Conservation (phyloP, 2,888 invertebrate genomes). For the Drosophila ustulata region DNA sequence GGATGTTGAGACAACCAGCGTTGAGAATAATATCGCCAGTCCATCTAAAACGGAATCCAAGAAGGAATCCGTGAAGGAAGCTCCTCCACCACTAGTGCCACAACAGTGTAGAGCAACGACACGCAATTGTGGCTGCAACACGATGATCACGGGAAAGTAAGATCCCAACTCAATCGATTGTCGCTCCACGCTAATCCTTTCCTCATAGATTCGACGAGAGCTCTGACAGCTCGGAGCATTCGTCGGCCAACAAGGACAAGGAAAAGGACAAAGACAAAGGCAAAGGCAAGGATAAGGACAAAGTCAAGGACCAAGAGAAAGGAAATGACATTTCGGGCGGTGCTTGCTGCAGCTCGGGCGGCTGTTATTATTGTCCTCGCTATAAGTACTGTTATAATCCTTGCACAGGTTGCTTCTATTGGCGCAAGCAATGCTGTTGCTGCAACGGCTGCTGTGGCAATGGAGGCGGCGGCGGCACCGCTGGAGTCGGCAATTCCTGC, state of each 20-base stretch:
- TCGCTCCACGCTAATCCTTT: neutral
- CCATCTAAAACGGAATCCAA: neutral
- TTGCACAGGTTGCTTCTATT: conserved; percentile 53
- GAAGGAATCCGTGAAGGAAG: neutral
- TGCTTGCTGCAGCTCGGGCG: conserved; percentile 7
- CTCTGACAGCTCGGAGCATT: neutral
- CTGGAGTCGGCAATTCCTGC: conserved; percentile 10
- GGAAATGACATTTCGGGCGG: neutral
- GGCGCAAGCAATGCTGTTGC: conserved; percentile 24
- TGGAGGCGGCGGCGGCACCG: neutral
- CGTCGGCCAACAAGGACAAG: neutral
- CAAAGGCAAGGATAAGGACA: neutral
- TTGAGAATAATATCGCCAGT: neutral
- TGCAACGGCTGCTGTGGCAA: conserved; percentile 14
- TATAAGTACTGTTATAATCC: conserved; percentile 54
- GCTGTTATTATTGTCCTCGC: conserved; percentile 22
- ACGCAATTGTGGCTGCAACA: conserved; percentile 51
- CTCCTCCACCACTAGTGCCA: neutral
- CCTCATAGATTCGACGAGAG: conserved; percentile 14
- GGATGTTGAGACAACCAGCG: neutral
- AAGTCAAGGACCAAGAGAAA: neutral
- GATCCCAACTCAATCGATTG: neutral
- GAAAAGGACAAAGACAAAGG: neutral
- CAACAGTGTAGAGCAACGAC: neutral
- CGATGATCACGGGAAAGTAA: conserved; percentile 29